These are phyloP conservation scores for Capitulum mitella DNA, from an alignment of 2,888 invertebrate genomes.

Conservation along the genomic window DNA sequence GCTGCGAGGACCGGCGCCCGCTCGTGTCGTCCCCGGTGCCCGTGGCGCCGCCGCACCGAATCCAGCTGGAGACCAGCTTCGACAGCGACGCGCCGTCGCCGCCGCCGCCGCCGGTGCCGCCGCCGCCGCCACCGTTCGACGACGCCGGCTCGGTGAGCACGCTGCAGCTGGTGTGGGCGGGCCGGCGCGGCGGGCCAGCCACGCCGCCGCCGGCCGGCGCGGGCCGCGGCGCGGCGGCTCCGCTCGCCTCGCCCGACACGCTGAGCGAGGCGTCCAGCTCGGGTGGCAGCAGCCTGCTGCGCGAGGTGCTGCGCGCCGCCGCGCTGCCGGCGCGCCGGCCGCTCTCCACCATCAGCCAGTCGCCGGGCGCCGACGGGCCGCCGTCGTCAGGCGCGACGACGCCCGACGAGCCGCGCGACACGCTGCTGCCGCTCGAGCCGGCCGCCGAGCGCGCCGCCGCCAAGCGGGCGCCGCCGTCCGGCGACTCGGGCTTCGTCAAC, in stretches of 20 bases:
- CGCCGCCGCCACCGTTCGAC: conserved; percentile 37
- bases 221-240: conserved; percentile 52
- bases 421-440: neutral
- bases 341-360: conserved; percentile 20
- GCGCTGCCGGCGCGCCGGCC: neutral
- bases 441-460: neutral
- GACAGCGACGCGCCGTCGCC: conserved; percentile 43
- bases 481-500: conserved; percentile 21
- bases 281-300: conserved; percentile 47
- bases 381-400: neutral
- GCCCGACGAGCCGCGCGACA: neutral
- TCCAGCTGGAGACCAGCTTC: conserved; percentile 68
- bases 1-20: neutral
- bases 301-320: conserved; percentile 27
- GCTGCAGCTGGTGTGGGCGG: conserved; percentile 46
- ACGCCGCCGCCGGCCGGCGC: conserved; percentile 6
- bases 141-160: conserved; percentile 31
- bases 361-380: neutral
- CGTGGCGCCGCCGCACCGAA: conserved; percentile 41
- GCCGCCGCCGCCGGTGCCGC: conserved; percentile 40
- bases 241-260: conserved; percentile 73
- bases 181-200: conserved; percentile 26
- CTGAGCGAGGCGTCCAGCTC: conserved; percentile 71
- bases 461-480: neutral
- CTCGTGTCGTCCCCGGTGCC: neutral